A percentile compares a stretch with the other conserved stretches of the same genome.
phyloP scores from a whole-genome alignment of 2,797 vertebrate species.

The Falco columbarius region DNA sequence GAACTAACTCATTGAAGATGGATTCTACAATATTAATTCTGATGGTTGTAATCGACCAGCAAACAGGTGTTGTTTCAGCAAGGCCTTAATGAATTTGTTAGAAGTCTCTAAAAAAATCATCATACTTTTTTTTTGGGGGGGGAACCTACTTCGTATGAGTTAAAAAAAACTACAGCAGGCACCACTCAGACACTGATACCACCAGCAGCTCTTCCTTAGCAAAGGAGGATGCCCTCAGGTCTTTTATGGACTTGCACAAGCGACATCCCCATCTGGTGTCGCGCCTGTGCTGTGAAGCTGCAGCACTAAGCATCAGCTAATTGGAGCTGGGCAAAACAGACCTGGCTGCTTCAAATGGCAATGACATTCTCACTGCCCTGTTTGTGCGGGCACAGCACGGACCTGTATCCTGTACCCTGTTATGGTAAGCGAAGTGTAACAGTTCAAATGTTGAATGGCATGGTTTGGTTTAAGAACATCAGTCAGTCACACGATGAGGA shows the following conservation, averaged over 20 bases:
- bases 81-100: neutral
- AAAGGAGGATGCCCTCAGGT: neutral
- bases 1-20: neutral
- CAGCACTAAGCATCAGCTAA: neutral
- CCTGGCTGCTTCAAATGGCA: neutral
- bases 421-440: neutral
- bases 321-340: neutral
- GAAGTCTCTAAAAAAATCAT: neutral
- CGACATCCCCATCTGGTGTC: neutral
- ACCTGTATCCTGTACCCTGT: neutral
- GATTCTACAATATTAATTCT: neutral
- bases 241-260: neutral
- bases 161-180: conserved; percentile 7
- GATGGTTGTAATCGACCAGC: neutral
- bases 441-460: too few relatives aligned
- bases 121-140: neutral
- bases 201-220: conserved; percentile 24
- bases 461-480: too few relatives aligned
- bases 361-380: accelerated
- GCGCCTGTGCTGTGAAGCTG: neutral
- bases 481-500: too few relatives aligned
- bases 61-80: neutral
- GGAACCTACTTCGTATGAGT: neutral
- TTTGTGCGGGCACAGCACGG: accelerated
- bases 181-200: neutral